Evolutionary conservation across 2,797 vertebrate genomes (phyloP), one percentile per base, ranked within the genome.

Genomic region (Eutrigla gurnardus): DNA sequence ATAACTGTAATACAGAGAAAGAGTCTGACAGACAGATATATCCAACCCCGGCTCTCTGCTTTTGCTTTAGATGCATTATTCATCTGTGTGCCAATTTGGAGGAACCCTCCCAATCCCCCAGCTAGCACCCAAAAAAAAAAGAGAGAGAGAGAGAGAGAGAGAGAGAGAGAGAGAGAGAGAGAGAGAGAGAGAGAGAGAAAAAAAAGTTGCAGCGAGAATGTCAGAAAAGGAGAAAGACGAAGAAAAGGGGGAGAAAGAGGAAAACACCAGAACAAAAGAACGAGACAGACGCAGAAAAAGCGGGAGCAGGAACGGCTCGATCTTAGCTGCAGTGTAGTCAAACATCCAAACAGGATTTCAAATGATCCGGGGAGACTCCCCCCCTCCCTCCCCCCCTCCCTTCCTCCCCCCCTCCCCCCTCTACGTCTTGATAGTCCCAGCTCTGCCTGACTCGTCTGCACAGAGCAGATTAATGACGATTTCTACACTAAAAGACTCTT

Each of bases 71-170:
- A 94, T 94, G 90, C 91, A 93, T 93, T 92, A 94, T 94, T 94
- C 91, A 94, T 92, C 86, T 87, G 88, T 86, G 92, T 93, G 93
- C 93, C 89, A 92, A 92, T 93, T 92, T 94, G 88, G 90, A 93
- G 85, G 83, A 93, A 86, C 86, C 90, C 91, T 91, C 89, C 88
- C 89, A 88, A 84, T 89, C 92, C 87, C 88, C 82, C 80, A 84
- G 83, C 84, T 80, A 84, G 87, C 87, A 84, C 83, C 86, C 80
- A 91, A 89, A 90, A 88, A 73, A 73, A 32, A 87, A 69, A 69
- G 67, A 69, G 66, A 71, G 68, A 58, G 65, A 57, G 57, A 58
- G 32, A 57, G 66, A 86, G 82, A 84, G 68, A 58, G 65, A 55
- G 57, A 58, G 32, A 73, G 77, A 73, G 35, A 87, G 70, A 85